These are phyloP conservation scores for Glareola pratincola DNA, from an alignment of 2,113 vertebrate genomes.

Conservation along the genomic window DNA sequence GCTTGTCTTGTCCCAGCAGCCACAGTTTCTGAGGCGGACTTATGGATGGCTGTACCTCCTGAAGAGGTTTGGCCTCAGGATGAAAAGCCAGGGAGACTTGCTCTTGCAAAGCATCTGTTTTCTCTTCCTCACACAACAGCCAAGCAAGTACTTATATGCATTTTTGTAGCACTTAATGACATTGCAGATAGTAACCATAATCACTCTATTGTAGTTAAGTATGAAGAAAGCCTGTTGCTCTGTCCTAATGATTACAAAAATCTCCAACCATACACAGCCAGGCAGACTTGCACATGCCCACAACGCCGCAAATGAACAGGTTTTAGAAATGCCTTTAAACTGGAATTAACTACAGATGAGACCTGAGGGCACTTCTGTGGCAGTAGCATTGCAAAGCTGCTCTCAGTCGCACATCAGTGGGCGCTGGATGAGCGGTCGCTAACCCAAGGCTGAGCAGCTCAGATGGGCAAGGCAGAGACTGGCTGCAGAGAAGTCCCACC, in stretches of 20 bases:
- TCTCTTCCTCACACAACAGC: neutral
- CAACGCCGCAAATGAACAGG: neutral
- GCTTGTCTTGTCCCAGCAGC: neutral
- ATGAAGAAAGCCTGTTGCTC: neutral
- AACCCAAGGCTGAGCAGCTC: neutral
- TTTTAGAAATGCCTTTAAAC: neutral
- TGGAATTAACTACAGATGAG: neutral
- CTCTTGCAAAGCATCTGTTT: neutral
- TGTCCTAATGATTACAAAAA: neutral
- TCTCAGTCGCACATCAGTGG: neutral
- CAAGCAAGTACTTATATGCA: neutral
- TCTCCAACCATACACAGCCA: neutral
- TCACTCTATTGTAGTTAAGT: neutral
- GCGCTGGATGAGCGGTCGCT: neutral
- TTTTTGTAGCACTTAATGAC: neutral
- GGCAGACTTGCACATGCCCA: neutral
- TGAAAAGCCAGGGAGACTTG: neutral
- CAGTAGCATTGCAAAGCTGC: neutral
- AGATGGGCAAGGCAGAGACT: neutral
- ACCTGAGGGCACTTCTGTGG: neutral
- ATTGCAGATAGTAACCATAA: neutral
- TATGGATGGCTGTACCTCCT: neutral
- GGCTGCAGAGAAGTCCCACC: neutral
- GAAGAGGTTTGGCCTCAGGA: neutral
- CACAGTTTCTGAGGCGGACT: neutral